Percentiles rank a stretch among this genome's conserved stretches.
These are phyloP conservation scores for Ochlodes sylvanus DNA, from an alignment of 2,888 invertebrate genomes.

Conservation along the genomic window DNA sequence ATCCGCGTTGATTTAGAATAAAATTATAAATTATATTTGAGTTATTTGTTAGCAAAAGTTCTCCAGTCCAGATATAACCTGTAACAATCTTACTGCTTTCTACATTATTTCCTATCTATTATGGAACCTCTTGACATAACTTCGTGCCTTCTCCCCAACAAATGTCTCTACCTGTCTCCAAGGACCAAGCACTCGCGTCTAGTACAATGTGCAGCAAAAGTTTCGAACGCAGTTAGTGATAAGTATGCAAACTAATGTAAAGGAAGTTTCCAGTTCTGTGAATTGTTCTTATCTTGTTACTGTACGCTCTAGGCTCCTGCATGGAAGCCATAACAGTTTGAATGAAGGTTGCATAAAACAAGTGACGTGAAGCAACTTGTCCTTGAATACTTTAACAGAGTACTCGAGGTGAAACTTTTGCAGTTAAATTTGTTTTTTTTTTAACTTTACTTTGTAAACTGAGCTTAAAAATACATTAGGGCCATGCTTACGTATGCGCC, in stretches of 20 bases:
- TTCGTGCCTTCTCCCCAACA: background rate
- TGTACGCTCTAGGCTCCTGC: background rate
- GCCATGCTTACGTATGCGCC: no score
- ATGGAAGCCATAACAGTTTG: conserved; percentile 10
- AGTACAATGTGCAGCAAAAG: conserved; percentile 9
- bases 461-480: background rate
- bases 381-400: conserved; percentile 7
- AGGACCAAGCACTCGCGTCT: background rate
- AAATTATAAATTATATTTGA: no score
- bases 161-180: background rate
- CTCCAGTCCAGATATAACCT: no score
- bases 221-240: conserved; percentile 16
- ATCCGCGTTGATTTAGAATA: no score
- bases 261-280: conserved; percentile 7
- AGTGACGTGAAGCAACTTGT: background rate
- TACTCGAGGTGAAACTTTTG: background rate
- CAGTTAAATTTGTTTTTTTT: background rate
- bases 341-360: conserved; percentile 14
- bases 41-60: no score
- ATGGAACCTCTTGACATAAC: background rate
- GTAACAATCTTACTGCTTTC: no score
- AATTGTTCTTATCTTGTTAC: conserved; percentile 21
- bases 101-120: background rate
- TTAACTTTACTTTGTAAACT: background rate
- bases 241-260: conserved; percentile 22